Conservation (phyloP, 2,888 invertebrate genomes). For the Brachyopa scutellaris region DNA sequence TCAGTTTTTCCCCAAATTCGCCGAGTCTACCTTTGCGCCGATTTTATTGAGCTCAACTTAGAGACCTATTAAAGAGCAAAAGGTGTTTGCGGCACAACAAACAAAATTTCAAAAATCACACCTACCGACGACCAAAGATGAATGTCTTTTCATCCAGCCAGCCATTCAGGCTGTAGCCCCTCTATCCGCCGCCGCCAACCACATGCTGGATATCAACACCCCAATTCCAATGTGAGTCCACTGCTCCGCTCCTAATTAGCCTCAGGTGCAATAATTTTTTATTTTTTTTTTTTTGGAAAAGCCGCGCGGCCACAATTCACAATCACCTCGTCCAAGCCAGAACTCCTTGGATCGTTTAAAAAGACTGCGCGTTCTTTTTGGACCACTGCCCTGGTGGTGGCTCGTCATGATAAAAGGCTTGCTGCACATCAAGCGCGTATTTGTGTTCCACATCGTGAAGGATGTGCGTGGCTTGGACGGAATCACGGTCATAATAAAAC, state of each 20-base stretch:
- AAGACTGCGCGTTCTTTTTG: background rate
- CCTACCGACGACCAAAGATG: slow-evolving; percentile 67
- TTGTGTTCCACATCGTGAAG: slow-evolving; percentile 38
- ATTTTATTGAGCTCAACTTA: slow-evolving; percentile 68
- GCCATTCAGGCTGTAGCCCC: background rate
- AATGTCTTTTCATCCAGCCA: slow-evolving; percentile 50
- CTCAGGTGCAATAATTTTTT: slow-evolving; percentile 72
- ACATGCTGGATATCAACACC: slow-evolving; percentile 63
- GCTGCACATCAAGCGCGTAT: background rate
- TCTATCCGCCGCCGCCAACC: background rate
- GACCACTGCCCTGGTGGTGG: background rate
- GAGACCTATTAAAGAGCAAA: slow-evolving; percentile 68
- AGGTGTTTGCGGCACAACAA: slow-evolving; percentile 73
- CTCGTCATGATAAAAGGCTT: slow-evolving; percentile 14
- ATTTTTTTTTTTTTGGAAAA: slow-evolving; percentile 52
- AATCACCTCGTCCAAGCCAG: slow-evolving; percentile 28
- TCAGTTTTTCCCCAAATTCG: slow-evolving; percentile 4
- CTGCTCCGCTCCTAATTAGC: slow-evolving; percentile 70
- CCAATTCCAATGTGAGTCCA: slow-evolving; percentile 57
- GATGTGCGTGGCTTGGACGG: slow-evolving; percentile 52
- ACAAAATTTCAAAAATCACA: slow-evolving; percentile 71
- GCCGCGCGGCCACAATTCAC: slow-evolving; percentile 34
- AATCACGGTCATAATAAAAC: slow-evolving; percentile 44
- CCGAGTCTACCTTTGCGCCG: slow-evolving; percentile 18
- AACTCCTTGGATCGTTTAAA: slow-evolving; percentile 60